Evolutionary conservation across 2,797 vertebrate species (phyloP), one percentile per base, ranked within the genome.

Genomic region (Brachyrhaphis roseni): DNA sequence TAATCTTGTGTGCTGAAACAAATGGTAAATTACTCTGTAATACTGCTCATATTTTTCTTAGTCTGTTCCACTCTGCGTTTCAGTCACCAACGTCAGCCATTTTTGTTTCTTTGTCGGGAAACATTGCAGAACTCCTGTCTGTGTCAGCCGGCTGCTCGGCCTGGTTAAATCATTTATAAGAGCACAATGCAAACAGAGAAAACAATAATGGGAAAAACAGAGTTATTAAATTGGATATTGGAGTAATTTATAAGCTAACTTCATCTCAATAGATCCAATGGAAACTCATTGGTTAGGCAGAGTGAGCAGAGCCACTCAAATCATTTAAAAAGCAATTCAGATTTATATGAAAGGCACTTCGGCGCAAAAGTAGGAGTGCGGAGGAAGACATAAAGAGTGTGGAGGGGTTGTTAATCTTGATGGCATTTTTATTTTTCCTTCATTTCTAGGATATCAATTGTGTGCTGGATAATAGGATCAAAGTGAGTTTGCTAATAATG

Each of bases 301-400:
- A 75, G 88, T 90, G 92, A 93, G 91, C 85, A 80, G 90, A 91
- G 92, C 87, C 88, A 83, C 91, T 93, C 81, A 84, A 94, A 94
- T 96, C 96, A 96, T 95, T 95, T 94, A 96, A 96, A 96, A 96
- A 95, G 93, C 94, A 95, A 95, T 96, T 96, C 94, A 94, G 91
- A 93, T 92, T 94, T 93, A 94, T 94, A 95, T 94, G 93, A 95
- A 94, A 90, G 87, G 78, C 0, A 76, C 85, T 84, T 94, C 87
- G 88, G 82, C 90, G 91, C 92, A 94, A 92, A 94, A 93, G 87
- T 87, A 87, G 91, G 93, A 77, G 90, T 43, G 59, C 13, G 2
- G 89, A 85, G 85, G 90, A 91, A 88, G 90, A 92, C 93, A 94
- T 90, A 93, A 95, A 91, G 92, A 91, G 92, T 92, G 89, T 89